Conservation (phyloP, 2,888 invertebrate species). For the Malachius bipustulatus region DNA sequence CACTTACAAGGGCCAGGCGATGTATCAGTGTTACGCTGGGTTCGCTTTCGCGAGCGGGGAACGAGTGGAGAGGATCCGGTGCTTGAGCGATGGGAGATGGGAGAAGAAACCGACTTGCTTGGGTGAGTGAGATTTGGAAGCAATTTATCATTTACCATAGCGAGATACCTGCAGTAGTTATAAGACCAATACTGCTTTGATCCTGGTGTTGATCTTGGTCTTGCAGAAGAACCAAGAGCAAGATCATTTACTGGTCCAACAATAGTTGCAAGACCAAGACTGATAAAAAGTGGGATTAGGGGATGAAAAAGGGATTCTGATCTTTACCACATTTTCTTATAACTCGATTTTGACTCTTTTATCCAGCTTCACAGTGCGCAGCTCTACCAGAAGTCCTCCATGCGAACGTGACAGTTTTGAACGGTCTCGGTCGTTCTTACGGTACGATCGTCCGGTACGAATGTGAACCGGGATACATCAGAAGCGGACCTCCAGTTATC, state of each 20-base stretch:
- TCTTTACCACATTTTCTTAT: too few species aligned
- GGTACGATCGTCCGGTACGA: conserved; percentile 88
- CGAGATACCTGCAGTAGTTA: too few species aligned
- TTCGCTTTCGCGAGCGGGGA: conserved; percentile 84
- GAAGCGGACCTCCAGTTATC: conserved; percentile 79
- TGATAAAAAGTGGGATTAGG: too few species aligned
- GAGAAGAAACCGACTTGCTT: conserved; percentile 84
- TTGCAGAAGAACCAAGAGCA: too few species aligned
- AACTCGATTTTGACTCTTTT: too few species aligned
- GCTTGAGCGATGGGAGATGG: conserved; percentile 83
- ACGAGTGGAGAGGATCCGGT: conserved; percentile 80
- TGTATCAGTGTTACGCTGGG: conserved; percentile 94
- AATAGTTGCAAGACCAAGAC: too few species aligned
- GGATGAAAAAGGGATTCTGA: too few species aligned
- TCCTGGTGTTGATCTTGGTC: too few species aligned
- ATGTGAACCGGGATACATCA: conserved; percentile 82
- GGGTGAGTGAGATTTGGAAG: conserved; percentile 41
- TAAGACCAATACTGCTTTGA: too few species aligned
- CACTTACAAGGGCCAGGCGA: conserved; percentile 84
- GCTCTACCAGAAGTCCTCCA: conserved; percentile 77
- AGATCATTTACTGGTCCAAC: too few species aligned
- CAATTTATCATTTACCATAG: too few species aligned
- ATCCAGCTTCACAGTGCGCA: conserved; percentile 86
- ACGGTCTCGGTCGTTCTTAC: conserved; percentile 84
- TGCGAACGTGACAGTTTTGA: conserved; percentile 74